Evolutionary conservation across 2,113 vertebrate species (phyloP).

Genomic region (Gyps fulvus): DNA sequence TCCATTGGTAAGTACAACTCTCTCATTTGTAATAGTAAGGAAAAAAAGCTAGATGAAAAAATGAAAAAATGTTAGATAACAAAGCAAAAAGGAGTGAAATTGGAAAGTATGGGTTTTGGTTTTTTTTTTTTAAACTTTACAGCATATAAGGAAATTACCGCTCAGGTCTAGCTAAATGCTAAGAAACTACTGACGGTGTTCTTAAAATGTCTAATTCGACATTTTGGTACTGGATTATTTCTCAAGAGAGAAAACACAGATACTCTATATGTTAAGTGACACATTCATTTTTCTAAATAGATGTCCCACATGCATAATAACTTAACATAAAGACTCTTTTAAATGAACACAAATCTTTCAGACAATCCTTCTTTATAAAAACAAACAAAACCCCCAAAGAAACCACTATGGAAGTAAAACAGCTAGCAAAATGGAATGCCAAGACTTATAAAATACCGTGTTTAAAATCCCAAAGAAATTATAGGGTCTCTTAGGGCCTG

Average conservation of each 20-base stretch:
- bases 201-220: not conserved
- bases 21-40: not conserved
- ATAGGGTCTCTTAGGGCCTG: constrained; percentile 92
- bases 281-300: not conserved
- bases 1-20: not conserved
- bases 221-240: not conserved
- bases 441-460: constrained; percentile 74
- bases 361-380: not conserved
- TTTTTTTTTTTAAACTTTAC: not conserved
- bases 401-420: not conserved
- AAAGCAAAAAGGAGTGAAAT: not conserved
- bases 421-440: not conserved
- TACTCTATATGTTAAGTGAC: not conserved
- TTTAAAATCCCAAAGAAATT: constrained; percentile 96
- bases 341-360: not conserved
- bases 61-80: not conserved
- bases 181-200: not conserved
- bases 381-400: not conserved
- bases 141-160: not conserved
- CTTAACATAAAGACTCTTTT: not conserved
- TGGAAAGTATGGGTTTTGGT: not conserved
- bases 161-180: not conserved
- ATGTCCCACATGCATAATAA: not conserved
- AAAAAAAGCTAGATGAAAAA: not conserved
- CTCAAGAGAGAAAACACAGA: not conserved